These are phyloP conservation scores for Plotosus lineatus DNA, from an alignment of 2,113 vertebrate genomes.

Conservation along the genomic window DNA sequence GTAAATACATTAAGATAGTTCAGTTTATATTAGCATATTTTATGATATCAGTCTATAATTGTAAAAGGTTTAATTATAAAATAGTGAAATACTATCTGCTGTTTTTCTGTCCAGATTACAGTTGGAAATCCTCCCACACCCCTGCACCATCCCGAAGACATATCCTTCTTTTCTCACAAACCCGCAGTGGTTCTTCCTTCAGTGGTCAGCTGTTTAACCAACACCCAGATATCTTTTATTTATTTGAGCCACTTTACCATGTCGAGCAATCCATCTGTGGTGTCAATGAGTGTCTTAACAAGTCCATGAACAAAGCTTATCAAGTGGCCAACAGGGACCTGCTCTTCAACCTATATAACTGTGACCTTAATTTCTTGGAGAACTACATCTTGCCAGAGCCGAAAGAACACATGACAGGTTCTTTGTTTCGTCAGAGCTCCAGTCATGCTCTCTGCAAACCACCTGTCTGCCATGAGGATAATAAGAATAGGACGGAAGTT, in stretches of 20 bases:
- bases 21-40: not conserved
- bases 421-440: constrained; percentile 74
- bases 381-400: constrained; percentile 75
- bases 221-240: constrained; percentile 75
- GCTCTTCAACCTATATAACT: constrained; percentile 76
- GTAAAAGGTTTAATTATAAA: not conserved
- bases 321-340: constrained; percentile 77
- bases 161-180: constrained; percentile 77
- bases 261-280: constrained; percentile 76
- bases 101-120: constrained; percentile 60
- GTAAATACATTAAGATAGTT: not conserved
- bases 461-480: constrained; percentile 67
- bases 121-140: constrained; percentile 59
- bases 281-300: constrained; percentile 66
- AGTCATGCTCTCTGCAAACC: constrained; percentile 77
- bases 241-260: constrained; percentile 80
- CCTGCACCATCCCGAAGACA: constrained; percentile 62
- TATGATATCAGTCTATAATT: not conserved
- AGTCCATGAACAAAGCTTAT: constrained; percentile 66
- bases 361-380: constrained; percentile 76
- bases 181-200: constrained; percentile 80
- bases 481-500: not conserved
- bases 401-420: constrained; percentile 70
- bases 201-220: constrained; percentile 80
- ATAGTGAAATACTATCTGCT: constrained; percentile 17